Evolutionary conservation across 1,140 invertebrate species (phyloP), one percentile per base, ranked within the genome.

Genomic region (Apis dorsata): DNA sequence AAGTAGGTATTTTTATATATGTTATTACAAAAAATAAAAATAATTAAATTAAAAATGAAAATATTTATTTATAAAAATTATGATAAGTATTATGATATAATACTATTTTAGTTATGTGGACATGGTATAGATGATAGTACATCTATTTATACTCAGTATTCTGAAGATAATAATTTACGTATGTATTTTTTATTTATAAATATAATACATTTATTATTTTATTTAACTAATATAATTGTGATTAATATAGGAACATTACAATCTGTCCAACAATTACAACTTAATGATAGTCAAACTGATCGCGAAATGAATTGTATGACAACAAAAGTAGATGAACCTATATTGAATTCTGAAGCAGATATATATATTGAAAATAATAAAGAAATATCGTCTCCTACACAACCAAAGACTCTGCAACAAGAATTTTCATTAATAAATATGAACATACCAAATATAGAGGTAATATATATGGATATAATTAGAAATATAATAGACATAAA

Each of bases 351-450:
- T 57, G 93, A 94, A 79, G 66, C 85, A 0, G 83, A 84, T 62
- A 80, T 77, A 11, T 65, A 85, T 80, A 85, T 88, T 44, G 92
- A 93, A n/a, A 90, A 82, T 81, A 91, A 92, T 15, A 94, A 93
- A 84, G 92, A 94, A 75, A 75, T 92, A 78, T 88, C 92, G 17
- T 94, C 93, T 0, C 93, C 93, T 19, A 93, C 93, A 55, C 95
- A 95, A 78, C 95, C 95, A 4, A 95, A 95, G 85, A 96, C 95
- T 13, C 91, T 98, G 17, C 96, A 98, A 90, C 97, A 98, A 94
- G 98, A 98, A 93, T 98, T 98, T 94, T 97, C 97, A 12, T 94
- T 98, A 60, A 95, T 98, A 55, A 98, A 98, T 93, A 96, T 97
- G 19, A 97, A 98, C 91, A 98, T 98, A 91, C 97, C 97, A 65